Percentiles rank a stretch among this genome's conserved stretches.
phyloP scores from a whole-genome alignment of 2,113 vertebrate species.

The Hippolais icterina region DNA sequence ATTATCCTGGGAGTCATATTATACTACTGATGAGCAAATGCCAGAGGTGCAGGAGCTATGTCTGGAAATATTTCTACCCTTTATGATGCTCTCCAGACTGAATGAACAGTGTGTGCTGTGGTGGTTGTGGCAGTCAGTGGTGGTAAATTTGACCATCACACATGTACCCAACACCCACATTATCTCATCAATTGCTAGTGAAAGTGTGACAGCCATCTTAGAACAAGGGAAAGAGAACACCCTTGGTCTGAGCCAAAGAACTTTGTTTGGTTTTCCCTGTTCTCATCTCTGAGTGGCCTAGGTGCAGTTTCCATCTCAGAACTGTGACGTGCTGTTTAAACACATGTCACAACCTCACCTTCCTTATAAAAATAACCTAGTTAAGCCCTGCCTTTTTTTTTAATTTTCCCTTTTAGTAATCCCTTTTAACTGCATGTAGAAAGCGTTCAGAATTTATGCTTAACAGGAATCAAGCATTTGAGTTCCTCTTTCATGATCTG shows the following conservation, averaged over 20 bases:
- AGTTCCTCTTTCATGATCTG: neutral
- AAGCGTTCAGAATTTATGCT: neutral
- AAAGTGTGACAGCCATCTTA: rapidly evolving
- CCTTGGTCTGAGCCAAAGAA: neutral
- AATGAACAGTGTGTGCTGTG: neutral
- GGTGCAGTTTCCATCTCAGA: neutral
- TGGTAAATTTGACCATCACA: neutral
- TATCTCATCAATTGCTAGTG: neutral
- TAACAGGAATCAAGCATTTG: neutral
- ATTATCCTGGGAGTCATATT: neutral
- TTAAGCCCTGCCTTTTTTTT: neutral
- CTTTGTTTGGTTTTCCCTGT: neutral
- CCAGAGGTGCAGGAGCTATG: neutral
- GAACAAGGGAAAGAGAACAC: neutral
- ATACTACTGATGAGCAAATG: neutral
- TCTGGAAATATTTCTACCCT: neutral
- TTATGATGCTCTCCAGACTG: neutral
- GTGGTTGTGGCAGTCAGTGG: neutral
- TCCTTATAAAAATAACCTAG: neutral
- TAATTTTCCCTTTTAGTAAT: neutral
- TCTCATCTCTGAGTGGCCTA: neutral
- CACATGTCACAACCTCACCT: neutral
- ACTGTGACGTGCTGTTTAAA: neutral
- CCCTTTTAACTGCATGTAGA: neutral
- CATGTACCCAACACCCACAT: neutral